Evolutionary conservation across 2,113 vertebrate species (phyloP).

Genomic region (Proterorhinus semilunaris): DNA sequence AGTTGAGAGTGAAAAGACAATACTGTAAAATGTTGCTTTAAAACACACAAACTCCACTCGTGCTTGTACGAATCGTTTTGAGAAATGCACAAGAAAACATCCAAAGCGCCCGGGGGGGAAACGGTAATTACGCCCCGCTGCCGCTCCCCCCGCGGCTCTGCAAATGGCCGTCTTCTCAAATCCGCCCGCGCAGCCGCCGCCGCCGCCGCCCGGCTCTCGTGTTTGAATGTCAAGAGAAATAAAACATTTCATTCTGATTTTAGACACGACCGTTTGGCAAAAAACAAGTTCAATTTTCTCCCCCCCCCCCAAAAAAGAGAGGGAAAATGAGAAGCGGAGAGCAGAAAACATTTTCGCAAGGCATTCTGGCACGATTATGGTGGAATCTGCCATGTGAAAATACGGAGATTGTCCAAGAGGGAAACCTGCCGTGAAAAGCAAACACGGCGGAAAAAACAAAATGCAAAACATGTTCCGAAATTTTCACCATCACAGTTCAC

Average conservation of each 20-base stretch:
- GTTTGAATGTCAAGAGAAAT: not conserved
- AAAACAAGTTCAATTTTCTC: not conserved
- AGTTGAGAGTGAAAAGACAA: too few relatives aligned
- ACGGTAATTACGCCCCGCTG: not conserved
- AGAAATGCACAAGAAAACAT: too few relatives aligned
- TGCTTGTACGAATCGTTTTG: too few relatives aligned
- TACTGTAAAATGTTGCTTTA: too few relatives aligned
- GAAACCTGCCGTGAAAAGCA: not conserved
- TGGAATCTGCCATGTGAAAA: not conserved
- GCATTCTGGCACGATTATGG: not conserved
- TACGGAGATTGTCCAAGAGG: not conserved
- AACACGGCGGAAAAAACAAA: too few relatives aligned
- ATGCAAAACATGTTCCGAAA: not conserved
- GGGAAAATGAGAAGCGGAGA: too few relatives aligned
- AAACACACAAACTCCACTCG: too few relatives aligned
- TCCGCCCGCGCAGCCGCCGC: not conserved
- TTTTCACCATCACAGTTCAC: too few relatives aligned
- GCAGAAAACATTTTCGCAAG: not conserved
- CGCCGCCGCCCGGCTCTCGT: not conserved
- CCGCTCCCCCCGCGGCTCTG: constrained; percentile 11
- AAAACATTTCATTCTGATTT: not conserved
- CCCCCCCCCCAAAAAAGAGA: too few relatives aligned
- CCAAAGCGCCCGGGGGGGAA: too few relatives aligned
- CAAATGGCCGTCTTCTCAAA: not conserved
- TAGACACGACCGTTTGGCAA: not conserved